Conservation (phyloP, 2,888 invertebrate genomes). For the Ophion ventricosus region DNA sequence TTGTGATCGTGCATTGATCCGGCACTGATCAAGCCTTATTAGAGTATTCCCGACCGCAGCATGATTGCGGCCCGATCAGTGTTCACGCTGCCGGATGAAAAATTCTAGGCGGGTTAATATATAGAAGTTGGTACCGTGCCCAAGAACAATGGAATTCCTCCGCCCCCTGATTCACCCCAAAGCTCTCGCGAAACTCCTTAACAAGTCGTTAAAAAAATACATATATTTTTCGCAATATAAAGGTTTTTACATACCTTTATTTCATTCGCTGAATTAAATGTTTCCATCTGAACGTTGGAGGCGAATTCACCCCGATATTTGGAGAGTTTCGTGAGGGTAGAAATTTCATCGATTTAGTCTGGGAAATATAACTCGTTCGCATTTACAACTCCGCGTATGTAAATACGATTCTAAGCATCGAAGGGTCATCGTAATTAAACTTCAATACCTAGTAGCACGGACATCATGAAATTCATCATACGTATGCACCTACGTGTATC, state of each 20-base stretch:
- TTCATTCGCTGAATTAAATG: not conserved
- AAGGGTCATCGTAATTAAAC: constrained; percentile 8
- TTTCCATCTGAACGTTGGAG: not conserved
- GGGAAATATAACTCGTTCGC: not conserved
- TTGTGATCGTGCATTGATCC: too few species aligned
- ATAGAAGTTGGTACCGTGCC: too few species aligned
- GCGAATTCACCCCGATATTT: not conserved
- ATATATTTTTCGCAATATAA: too few species aligned
- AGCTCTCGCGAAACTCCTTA: too few species aligned
- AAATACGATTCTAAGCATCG: not conserved
- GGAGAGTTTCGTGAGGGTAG: not conserved
- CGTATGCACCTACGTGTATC: not conserved
- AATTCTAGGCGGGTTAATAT: too few species aligned
- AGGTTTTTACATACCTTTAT: not conserved
- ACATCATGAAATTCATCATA: not conserved
- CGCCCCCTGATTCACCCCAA: too few species aligned
- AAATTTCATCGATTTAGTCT: not conserved
- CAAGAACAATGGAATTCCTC: too few species aligned
- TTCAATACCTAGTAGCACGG: not conserved
- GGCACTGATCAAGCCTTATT: too few species aligned
- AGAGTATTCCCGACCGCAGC: too few species aligned
- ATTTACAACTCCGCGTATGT: not conserved
- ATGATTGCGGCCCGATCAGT: too few species aligned
- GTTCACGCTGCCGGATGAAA: too few species aligned
- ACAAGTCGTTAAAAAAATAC: too few species aligned